Evolutionary conservation across 2,888 invertebrate species (phyloP).

Genomic region (Heteromurus nitidus): DNA sequence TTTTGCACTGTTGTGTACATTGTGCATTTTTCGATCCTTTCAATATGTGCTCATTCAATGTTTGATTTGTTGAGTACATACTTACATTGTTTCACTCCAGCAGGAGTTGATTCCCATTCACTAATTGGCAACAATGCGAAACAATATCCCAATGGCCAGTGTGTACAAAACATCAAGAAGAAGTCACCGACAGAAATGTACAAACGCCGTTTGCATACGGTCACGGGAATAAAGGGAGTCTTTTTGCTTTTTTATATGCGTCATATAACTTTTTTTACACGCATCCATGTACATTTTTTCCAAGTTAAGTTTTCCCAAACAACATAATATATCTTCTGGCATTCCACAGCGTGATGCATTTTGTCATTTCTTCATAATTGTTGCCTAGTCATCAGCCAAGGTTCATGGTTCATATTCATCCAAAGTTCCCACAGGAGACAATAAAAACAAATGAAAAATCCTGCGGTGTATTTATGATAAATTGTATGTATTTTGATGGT

Average conservation of each 20-base stretch:
- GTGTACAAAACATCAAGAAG: no score
- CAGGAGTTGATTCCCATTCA: not conserved
- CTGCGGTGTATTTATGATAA: not conserved
- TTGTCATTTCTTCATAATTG: slow-evolving; percentile 14
- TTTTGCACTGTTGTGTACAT: no score
- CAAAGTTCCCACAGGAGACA: not conserved
- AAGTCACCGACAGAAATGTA: no score
- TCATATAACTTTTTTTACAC: no score
- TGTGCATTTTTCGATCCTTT: no score
- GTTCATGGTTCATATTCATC: no score
- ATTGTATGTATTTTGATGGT: no score
- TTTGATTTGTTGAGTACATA: not conserved
- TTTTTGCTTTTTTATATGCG: no score
- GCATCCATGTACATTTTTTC: no score
- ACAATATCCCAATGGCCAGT: not conserved
- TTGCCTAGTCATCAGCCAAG: slow-evolving; percentile 14
- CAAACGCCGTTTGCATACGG: no score
- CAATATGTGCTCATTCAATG: not conserved
- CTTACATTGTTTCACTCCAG: not conserved
- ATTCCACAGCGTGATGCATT: slow-evolving; percentile 4
- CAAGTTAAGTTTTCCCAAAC: not conserved
- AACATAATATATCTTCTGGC: not conserved
- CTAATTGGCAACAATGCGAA: not conserved
- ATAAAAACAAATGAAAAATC: slow-evolving; percentile 12
- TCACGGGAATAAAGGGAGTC: no score